Percentiles rank a stretch among this genome's conserved stretches.
These are phyloP conservation scores for Leptodirus hochenwartii DNA, from an alignment of 2,888 invertebrate species.

Conservation along the genomic window DNA sequence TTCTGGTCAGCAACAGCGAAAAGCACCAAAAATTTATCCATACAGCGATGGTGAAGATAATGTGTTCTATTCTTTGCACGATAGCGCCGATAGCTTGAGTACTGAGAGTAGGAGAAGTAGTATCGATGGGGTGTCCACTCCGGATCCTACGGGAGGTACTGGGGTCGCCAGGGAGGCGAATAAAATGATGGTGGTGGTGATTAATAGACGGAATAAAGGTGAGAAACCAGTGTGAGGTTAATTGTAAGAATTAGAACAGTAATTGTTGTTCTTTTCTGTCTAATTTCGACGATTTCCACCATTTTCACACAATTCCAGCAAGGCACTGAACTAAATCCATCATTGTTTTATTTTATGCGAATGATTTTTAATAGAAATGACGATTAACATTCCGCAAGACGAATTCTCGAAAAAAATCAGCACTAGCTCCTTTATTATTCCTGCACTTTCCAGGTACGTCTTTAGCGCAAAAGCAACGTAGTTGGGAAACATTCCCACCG, in stretches of 20 bases:
- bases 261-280: no score
- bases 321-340: no score
- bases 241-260: constrained; percentile 13
- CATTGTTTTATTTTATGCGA: no score
- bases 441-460: no score
- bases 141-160: background rate
- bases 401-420: no score
- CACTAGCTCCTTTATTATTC: no score
- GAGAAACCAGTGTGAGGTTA: no score
- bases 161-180: constrained; percentile 17
- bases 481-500: constrained; percentile 45
- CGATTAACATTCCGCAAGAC: no score
- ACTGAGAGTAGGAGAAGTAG: constrained; percentile 37
- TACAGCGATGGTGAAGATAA: constrained; percentile 37
- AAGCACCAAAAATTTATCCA: constrained; percentile 29
- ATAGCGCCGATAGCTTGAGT: constrained; percentile 36
- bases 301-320: no score
- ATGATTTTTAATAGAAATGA: no score
- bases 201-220: constrained; percentile 26
- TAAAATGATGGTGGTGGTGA: constrained; percentile 35
- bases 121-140: constrained; percentile 21
- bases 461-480: constrained; percentile 38
- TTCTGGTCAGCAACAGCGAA: constrained; percentile 13
- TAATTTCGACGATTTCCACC: no score
- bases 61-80: constrained; percentile 30